Evolutionary conservation across 2,797 vertebrate species (phyloP).

Genomic region (Sparidentex hasta): DNA sequence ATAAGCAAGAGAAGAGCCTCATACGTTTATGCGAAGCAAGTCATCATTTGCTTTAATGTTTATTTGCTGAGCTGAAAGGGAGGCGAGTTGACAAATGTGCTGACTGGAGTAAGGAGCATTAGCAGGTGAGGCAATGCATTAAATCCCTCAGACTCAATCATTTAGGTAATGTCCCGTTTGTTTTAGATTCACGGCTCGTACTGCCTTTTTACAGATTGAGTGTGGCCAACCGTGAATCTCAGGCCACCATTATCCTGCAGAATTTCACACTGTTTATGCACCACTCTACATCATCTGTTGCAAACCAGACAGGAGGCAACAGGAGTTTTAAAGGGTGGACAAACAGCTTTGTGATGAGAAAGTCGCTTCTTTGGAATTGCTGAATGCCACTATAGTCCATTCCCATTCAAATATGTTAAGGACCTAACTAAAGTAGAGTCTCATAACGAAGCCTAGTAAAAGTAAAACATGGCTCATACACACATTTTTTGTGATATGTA

Average conservation of each 20-base stretch:
- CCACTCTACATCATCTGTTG: constrained; percentile 35
- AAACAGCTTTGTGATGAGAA: constrained; percentile 4
- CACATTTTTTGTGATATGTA: no score
- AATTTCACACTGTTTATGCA: constrained; percentile 72
- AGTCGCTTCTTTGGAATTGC: constrained; percentile 9
- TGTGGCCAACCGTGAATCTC: constrained; percentile 86
- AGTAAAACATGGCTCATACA: no score
- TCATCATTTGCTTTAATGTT: constrained; percentile 87
- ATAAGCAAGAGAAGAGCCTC: constrained; percentile 74
- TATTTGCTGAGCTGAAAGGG: constrained; percentile 88
- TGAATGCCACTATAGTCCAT: no score
- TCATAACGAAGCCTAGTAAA: no score
- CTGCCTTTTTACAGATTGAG: constrained; percentile 86
- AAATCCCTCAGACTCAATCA: constrained; percentile 90
- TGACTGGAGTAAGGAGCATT: constrained; percentile 89
- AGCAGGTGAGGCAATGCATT: constrained; percentile 86
- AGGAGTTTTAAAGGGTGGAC: constrained; percentile 9
- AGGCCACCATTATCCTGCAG: constrained; percentile 86
- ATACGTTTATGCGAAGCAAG: constrained; percentile 86
- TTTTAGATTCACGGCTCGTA: constrained; percentile 89
- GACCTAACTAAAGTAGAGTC: no score
- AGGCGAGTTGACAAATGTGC: constrained; percentile 90
- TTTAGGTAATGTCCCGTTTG: constrained; percentile 92
- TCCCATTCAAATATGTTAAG: no score
- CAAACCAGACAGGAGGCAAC: constrained; percentile 16